A percentile compares a stretch with the other conserved stretches of the same genome.
These are phyloP conservation scores for Epinephelus cyanopodus DNA, from an alignment of 2,113 vertebrate species.

Conservation along the genomic window DNA sequence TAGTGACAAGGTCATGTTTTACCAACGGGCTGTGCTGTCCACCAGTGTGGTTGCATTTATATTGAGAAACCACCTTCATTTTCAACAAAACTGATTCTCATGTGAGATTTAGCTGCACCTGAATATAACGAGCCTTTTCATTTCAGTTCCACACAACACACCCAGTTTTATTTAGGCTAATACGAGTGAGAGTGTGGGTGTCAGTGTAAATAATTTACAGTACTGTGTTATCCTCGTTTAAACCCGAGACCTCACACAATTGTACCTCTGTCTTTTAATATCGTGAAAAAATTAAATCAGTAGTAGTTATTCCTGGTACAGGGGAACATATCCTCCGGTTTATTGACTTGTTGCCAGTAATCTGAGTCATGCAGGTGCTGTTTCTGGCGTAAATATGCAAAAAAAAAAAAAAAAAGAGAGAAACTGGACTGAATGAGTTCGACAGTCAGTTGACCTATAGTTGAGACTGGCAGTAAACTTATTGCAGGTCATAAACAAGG, in stretches of 20 bases:
- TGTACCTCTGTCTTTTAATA: not conserved
- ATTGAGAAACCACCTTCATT: too few species aligned
- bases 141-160: too few species aligned
- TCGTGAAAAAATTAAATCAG: not conserved
- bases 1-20: too few species aligned
- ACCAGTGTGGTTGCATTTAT: not conserved
- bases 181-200: not conserved
- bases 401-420: too few species aligned
- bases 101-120: not conserved
- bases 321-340: not conserved
- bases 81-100: not conserved
- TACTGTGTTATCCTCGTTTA: not conserved
- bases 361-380: conserved; percentile 10
- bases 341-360: not conserved
- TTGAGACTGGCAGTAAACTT: conserved; percentile 16
- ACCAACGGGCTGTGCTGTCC: too few species aligned
- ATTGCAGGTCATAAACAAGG: conserved; percentile 20
- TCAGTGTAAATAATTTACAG: not conserved
- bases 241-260: not conserved
- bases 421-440: not conserved
- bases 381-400: conserved; percentile 7
- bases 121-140: too few species aligned
- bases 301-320: not conserved
- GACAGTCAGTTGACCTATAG: conserved; percentile 12
- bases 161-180: too few species aligned